phyloP scores from a whole-genome alignment of 2,113 vertebrate species.

The Gymnorhina tibicen region DNA sequence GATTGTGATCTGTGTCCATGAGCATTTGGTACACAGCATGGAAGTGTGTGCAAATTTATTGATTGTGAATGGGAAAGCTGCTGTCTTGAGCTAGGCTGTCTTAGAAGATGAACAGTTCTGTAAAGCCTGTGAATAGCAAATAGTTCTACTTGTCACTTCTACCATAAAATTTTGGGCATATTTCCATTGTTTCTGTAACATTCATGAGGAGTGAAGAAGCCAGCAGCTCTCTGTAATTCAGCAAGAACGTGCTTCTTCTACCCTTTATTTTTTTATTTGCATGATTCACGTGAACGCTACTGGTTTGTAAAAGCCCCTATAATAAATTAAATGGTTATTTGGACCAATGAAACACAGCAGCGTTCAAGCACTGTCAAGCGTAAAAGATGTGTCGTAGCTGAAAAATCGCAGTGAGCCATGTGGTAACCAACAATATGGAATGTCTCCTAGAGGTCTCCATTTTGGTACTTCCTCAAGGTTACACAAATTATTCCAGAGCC shows the following conservation, averaged over 20 bases:
- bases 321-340: neutral
- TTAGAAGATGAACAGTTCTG: neutral
- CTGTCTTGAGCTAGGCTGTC: neutral
- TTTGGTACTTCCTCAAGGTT: neutral
- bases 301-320: neutral
- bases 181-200: neutral
- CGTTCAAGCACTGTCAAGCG: neutral
- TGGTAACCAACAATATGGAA: neutral
- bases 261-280: neutral
- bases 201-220: neutral
- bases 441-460: neutral
- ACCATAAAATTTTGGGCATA: neutral
- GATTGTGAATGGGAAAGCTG: neutral
- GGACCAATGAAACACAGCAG: neutral
- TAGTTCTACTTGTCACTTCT: neutral
- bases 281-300: neutral
- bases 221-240: neutral
- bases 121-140: conserved; percentile 1
- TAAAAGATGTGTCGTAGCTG: conserved; percentile 1
- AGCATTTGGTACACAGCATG: neutral
- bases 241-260: neutral
- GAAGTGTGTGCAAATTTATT: neutral
- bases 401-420: neutral
- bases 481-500: neutral
- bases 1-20: neutral